These are phyloP conservation scores for Pangasius sanitwongsei DNA, from an alignment of 2,797 vertebrate genomes.

Conservation along the genomic window DNA sequence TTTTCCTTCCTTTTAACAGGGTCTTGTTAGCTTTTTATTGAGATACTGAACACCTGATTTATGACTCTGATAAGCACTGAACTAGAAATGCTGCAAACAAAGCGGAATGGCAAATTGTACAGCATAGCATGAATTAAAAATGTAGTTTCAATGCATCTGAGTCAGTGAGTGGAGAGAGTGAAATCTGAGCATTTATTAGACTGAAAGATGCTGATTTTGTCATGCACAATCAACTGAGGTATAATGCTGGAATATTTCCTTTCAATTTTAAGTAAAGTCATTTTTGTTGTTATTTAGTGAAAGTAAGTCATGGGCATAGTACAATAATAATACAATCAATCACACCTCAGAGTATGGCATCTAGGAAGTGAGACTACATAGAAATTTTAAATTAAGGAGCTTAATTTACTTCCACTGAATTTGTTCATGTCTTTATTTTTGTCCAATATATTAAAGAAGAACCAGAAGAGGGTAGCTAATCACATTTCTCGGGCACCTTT, in stretches of 20 bases:
- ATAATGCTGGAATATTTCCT: background rate
- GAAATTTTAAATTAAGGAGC: background rate
- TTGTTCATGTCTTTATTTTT: background rate
- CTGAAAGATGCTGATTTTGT: background rate
- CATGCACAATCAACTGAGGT: background rate
- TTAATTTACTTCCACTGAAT: background rate
- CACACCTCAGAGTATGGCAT: background rate
- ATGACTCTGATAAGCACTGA: slow-evolving; percentile 17
- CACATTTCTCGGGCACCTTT: background rate
- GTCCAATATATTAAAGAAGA: background rate
- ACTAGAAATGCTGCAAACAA: background rate
- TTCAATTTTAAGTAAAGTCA: background rate
- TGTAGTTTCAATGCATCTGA: background rate
- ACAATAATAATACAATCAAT: background rate
- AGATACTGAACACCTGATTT: slow-evolving; percentile 14
- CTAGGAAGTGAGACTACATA: background rate
- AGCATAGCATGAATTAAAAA: background rate
- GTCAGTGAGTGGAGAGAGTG: background rate
- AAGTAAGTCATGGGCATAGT: background rate
- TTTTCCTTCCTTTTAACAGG: background rate
- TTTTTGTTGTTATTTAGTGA: background rate
- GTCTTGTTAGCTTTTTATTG: slow-evolving; percentile 2
- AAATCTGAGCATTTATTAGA: background rate
- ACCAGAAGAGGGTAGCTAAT: background rate
- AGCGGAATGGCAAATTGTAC: slow-evolving; percentile 12